A percentile compares a stretch with the other conserved stretches of the same genome.
These are phyloP conservation scores for Aethes cnicana DNA, from an alignment of 2,888 invertebrate genomes.

Conservation along the genomic window DNA sequence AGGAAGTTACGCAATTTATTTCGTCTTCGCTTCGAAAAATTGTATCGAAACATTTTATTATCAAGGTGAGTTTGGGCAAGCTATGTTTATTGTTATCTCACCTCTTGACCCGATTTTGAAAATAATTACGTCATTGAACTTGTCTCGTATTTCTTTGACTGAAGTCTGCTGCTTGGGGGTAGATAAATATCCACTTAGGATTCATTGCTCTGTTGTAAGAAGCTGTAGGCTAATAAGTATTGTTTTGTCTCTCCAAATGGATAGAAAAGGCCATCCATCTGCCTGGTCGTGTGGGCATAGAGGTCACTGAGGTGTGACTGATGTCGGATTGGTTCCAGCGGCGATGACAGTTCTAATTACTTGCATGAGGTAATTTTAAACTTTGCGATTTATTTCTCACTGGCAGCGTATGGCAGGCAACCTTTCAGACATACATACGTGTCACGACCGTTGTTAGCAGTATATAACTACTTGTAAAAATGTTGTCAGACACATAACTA, in stretches of 20 bases:
- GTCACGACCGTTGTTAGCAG: slow-evolving; percentile 3
- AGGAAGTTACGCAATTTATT: slow-evolving; percentile 29
- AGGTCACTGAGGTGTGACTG: slow-evolving; percentile 45
- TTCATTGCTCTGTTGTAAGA: background rate
- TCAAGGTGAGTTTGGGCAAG: slow-evolving; percentile 19
- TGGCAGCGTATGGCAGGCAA: slow-evolving; percentile 8
- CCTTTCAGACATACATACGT: slow-evolving; percentile 11
- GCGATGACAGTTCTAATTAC: slow-evolving; percentile 55
- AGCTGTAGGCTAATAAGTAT: slow-evolving; percentile 20
- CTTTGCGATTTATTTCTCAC: slow-evolving; percentile 43
- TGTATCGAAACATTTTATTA: slow-evolving; percentile 26
- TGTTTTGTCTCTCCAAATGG: slow-evolving; percentile 24
- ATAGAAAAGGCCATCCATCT: slow-evolving; percentile 40
- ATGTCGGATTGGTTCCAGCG: slow-evolving; percentile 38
- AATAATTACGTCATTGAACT: slow-evolving; percentile 12
- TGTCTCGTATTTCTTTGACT: background rate
- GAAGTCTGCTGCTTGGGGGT: background rate
- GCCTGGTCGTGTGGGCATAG: slow-evolving; percentile 35
- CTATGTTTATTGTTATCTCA: slow-evolving; percentile 6
- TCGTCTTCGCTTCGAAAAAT: slow-evolving; percentile 23
- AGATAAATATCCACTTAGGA: background rate
- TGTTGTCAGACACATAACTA: background rate
- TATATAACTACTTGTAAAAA: slow-evolving; percentile 6
- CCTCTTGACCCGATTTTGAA: slow-evolving; percentile 15
- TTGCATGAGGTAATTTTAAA: slow-evolving; percentile 52